These are phyloP conservation scores for Aporrectodea caliginosa DNA, from an alignment of 1,140 invertebrate genomes.

Conservation along the genomic window DNA sequence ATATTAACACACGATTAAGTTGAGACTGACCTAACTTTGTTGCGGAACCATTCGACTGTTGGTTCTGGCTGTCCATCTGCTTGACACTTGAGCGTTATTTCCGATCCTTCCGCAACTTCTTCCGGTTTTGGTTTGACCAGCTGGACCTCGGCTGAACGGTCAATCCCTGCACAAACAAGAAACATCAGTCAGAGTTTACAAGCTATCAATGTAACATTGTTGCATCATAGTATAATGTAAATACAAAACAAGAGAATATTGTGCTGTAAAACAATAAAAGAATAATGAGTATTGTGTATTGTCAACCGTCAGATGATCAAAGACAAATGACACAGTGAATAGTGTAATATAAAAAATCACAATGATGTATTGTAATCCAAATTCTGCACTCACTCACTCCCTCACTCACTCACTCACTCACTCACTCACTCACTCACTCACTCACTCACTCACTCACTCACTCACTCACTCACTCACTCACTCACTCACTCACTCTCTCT, in stretches of 20 bases:
- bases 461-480: background rate
- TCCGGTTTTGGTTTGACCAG: conserved; percentile 63
- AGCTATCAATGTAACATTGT: background rate
- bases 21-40: conserved; percentile 58
- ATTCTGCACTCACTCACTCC: background rate
- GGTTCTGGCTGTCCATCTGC: conserved; percentile 71
- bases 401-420: background rate
- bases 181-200: background rate
- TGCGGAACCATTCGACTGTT: conserved; percentile 72
- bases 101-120: conserved; percentile 58
- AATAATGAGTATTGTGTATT: background rate
- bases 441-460: background rate
- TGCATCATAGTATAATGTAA: background rate
- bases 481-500: conserved; percentile 21
- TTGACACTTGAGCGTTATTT: conserved; percentile 69
- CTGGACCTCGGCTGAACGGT: background rate
- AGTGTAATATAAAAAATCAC: background rate
- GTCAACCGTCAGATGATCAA: too few relatives aligned
- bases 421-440: background rate
- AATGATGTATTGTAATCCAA: background rate
- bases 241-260: background rate
- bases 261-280: too few relatives aligned
- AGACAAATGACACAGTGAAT: background rate
- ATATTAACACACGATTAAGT: too few relatives aligned
- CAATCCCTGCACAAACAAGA: background rate